These are phyloP conservation scores for Eleginops maclovinus DNA, from an alignment of 2,113 vertebrate species.

Conservation along the genomic window DNA sequence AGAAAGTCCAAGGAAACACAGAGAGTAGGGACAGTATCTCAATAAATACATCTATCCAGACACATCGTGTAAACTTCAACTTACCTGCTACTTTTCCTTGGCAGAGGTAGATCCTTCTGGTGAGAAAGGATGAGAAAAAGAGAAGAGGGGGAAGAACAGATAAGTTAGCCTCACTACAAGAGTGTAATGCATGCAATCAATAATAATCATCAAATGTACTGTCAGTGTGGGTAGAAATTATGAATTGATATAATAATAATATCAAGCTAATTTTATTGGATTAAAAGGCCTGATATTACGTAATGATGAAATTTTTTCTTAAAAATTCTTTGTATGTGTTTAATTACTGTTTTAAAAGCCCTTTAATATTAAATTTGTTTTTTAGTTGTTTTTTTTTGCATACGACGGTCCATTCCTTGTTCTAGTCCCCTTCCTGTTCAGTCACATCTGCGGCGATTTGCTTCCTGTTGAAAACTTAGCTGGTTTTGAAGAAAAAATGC, in stretches of 20 bases:
- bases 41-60: neutral
- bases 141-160: conserved; percentile 18
- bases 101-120: conserved; percentile 82
- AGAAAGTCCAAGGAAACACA: neutral
- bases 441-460: too few relatives aligned
- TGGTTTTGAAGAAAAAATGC: too few relatives aligned
- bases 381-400: too few relatives aligned
- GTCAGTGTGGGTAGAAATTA: neutral
- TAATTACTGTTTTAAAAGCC: too few relatives aligned
- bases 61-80: conserved; percentile 7
- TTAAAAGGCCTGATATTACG: too few relatives aligned
- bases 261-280: too few relatives aligned
- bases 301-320: too few relatives aligned
- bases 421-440: too few relatives aligned
- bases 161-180: conserved; percentile 25
- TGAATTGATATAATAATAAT: conserved; percentile 8
- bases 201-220: neutral
- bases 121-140: conserved; percentile 41
- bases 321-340: too few relatives aligned
- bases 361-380: too few relatives aligned
- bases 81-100: conserved; percentile 80
- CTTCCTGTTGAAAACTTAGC: too few relatives aligned
- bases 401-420: too few relatives aligned
- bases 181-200: neutral
- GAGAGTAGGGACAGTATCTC: neutral